Conservation (phyloP, 2,797 vertebrate genomes). For the Otolemur crassicaudatus region DNA sequence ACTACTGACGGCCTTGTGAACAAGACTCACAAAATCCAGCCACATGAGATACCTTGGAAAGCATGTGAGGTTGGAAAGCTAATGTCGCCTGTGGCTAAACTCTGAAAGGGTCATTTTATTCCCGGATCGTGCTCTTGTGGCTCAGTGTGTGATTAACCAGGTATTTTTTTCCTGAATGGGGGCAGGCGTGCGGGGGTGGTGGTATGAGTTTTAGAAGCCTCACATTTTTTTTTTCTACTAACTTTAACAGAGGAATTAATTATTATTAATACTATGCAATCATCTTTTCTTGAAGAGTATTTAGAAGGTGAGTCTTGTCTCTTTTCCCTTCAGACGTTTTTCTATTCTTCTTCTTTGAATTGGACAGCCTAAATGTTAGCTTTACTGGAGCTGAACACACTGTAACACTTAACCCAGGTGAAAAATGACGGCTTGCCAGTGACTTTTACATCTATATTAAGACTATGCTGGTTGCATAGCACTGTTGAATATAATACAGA, state of each 20-base stretch:
- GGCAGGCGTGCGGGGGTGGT: rapidly evolving
- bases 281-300: constrained; percentile 21
- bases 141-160: not conserved
- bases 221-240: not conserved
- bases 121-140: not conserved
- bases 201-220: not conserved
- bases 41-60: not conserved
- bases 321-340: constrained; percentile 49
- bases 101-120: not conserved
- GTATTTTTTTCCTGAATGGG: not conserved
- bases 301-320: constrained; percentile 41
- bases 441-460: constrained; percentile 74
- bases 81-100: not conserved
- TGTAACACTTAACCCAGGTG: constrained; percentile 69
- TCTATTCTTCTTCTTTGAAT: not conserved
- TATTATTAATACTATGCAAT: not conserved
- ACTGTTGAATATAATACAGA: constrained; percentile 11
- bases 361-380: constrained; percentile 70
- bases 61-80: not conserved
- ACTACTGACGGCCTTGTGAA: not conserved
- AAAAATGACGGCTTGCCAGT: constrained; percentile 66
- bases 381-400: constrained; percentile 57
- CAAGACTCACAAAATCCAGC: not conserved
- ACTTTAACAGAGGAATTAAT: constrained; percentile 54
- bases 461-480: constrained; percentile 28